Evolutionary conservation across 2,888 invertebrate genomes (phyloP), one percentile per base, ranked within the genome.

Genomic region (Hydrotaea cyrtoneurina): DNA sequence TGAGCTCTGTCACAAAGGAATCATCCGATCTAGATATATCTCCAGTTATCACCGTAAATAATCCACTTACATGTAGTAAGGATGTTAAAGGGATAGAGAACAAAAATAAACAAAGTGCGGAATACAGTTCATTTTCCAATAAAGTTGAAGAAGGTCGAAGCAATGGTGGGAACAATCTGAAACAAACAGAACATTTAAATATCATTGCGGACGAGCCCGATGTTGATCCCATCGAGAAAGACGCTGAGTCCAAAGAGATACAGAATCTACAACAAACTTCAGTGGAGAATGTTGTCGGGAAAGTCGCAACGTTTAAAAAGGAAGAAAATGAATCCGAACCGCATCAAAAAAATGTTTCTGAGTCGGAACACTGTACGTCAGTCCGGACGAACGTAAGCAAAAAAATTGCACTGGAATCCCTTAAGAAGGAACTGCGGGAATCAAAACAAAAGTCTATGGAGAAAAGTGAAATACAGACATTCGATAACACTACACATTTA

Each of bases 371-470:
- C 3, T 43, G 11, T 43, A 15, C 43, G 10, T 43, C 43, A 43
- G 50, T 3, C 3, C 3, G 39, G 13, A 21, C 11, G 2, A 21
- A 55, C 26, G 55, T 36, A 15, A 57, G 13, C 50, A 21, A 69
- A 50, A 53, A 36, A 7, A 4, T 66, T 26, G 85, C 31, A 17
- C 21, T 82, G 26, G 84, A 82, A 76, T 76, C 80, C 0, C 43
- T 82, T 43, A 82, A 79, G 53, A 82, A 82, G 19, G 82, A 80
- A 72, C 76, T 80, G 10, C 74, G 43, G n/a, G 82, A 85, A 36
- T 78, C 78, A 3, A 82, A 81, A 53, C 76, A 75, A 53, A 85
- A 81, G 11, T 43, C 66, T 43, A 55, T 79, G 15, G 77, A 85
- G 79, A 82, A 79, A 19, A 76, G 76, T 23, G 19, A 39, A n/a